Conservation (phyloP, 2,113 vertebrate genomes). For the Pteronura brasiliensis region DNA sequence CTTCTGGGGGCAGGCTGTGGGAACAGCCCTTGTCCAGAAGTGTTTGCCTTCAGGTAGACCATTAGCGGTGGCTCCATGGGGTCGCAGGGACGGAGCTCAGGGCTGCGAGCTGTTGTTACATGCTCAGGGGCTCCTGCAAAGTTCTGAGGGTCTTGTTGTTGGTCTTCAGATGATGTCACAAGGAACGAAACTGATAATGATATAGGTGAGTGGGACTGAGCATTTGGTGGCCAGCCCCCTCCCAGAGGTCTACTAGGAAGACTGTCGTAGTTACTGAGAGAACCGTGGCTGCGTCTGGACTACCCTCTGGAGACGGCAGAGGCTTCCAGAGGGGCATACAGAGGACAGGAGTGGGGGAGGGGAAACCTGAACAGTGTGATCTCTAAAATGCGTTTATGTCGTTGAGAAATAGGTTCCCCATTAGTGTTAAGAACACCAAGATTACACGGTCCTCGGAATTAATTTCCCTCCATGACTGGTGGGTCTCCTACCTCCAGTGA, state of each 20-base stretch:
- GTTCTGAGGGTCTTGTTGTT: background rate
- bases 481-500: background rate
- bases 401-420: background rate
- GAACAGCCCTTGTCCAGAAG: background rate
- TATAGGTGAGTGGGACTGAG: background rate
- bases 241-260: background rate
- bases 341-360: background rate
- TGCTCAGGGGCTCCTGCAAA: background rate
- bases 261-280: background rate
- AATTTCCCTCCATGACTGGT: background rate
- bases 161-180: background rate
- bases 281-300: background rate
- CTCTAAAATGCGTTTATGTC: background rate
- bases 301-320: background rate
- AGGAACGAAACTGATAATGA: background rate
- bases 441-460: background rate
- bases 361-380: background rate
- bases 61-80: background rate
- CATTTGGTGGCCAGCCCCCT: background rate
- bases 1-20: background rate
- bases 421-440: background rate
- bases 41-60: rapidly evolving
- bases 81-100: background rate
- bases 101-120: background rate
- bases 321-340: background rate